Evolutionary conservation across 2,888 invertebrate genomes (phyloP).

Genomic region (Gortyna flavago): DNA sequence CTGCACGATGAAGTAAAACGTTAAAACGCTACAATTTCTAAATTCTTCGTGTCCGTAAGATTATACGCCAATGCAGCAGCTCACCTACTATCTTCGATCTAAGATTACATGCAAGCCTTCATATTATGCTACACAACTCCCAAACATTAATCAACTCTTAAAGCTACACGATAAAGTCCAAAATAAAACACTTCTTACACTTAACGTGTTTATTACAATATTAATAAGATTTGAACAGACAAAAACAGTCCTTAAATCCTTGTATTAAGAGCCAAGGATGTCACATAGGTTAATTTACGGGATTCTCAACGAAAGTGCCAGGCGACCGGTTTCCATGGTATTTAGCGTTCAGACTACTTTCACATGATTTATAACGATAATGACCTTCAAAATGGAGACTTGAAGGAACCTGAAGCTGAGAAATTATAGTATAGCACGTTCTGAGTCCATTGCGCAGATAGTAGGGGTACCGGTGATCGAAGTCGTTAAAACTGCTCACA

Average conservation of each 20-base stretch:
- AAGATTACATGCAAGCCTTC: slow-evolving; percentile 37
- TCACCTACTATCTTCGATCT: slow-evolving; percentile 50
- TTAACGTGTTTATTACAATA: slow-evolving; percentile 29
- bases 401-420: slow-evolving; percentile 28
- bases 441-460: slow-evolving; percentile 14
- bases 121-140: not conserved
- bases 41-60: slow-evolving; percentile 50
- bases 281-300: slow-evolving; percentile 53
- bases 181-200: not conserved
- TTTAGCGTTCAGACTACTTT: slow-evolving; percentile 63
- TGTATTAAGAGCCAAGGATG: slow-evolving; percentile 53
- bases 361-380: slow-evolving; percentile 64
- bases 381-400: slow-evolving; percentile 59
- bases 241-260: slow-evolving; percentile 42
- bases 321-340: slow-evolving; percentile 61
- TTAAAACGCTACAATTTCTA: slow-evolving; percentile 54
- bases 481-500: not conserved
- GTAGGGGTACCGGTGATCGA: not conserved
- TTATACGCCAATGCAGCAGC: slow-evolving; percentile 35
- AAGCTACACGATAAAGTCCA: not conserved
- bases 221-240: not conserved
- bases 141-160: slow-evolving; percentile 38
- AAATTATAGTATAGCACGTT: slow-evolving; percentile 25
- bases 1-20: slow-evolving; percentile 28
- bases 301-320: slow-evolving; percentile 61